Conservation (phyloP, 64 coral and sea anemone genomes). For the Montipora foliosa region DNA sequence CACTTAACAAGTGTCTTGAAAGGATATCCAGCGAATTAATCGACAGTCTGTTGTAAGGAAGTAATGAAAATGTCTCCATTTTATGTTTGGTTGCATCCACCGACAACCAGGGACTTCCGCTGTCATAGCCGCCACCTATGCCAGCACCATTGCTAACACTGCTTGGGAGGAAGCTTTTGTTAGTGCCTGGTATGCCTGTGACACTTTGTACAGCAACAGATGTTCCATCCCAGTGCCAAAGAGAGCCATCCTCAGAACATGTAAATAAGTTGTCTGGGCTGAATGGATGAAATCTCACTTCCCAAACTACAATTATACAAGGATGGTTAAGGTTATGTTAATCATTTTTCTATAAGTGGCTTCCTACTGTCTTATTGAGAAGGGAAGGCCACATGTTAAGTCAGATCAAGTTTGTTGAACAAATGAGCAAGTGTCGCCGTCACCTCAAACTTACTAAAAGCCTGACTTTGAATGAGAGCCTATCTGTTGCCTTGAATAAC, state of each 20-base stretch:
- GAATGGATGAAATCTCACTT: slow-evolving; percentile 93
- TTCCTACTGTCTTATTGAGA: no score
- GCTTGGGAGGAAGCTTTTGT: slow-evolving; percentile 15
- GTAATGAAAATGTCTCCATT: slow-evolving; percentile 94
- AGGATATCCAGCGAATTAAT: slow-evolving; percentile 94
- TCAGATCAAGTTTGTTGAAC: no score
- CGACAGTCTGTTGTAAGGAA: slow-evolving; percentile 94
- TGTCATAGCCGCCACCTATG: slow-evolving; percentile 53
- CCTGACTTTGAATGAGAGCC: no score
- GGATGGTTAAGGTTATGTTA: background rate
- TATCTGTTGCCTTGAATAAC: no score
- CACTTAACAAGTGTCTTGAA: slow-evolving; percentile 88
- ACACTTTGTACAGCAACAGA: slow-evolving; percentile 73
- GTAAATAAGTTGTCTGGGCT: slow-evolving; percentile 96
- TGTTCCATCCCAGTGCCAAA: slow-evolving; percentile 98
- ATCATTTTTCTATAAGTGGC: background rate
- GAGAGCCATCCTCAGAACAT: slow-evolving; percentile 93
- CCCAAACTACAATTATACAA: slow-evolving; percentile 77
- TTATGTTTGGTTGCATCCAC: slow-evolving; percentile 97
- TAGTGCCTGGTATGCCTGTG: slow-evolving; percentile 54
- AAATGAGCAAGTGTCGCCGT: no score
- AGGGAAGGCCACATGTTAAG: no score
- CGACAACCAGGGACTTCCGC: slow-evolving; percentile 86
- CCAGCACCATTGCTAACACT: slow-evolving; percentile 77
- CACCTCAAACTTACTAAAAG: no score